Evolutionary conservation across 2,888 invertebrate genomes (phyloP).

Genomic region (Hyppa rectilinea): DNA sequence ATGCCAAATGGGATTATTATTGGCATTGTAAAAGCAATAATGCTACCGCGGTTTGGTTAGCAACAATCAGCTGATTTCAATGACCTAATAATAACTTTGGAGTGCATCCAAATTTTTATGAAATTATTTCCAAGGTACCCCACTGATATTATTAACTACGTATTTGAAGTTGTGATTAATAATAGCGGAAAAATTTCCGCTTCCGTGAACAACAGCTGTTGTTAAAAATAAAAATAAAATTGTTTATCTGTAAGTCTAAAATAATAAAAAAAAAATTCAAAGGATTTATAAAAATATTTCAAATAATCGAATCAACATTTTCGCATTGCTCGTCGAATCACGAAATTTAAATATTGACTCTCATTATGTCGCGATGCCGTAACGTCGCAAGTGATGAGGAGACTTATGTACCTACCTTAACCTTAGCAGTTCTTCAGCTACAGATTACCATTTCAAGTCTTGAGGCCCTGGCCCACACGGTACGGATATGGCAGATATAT

Average conservation of each 20-base stretch:
- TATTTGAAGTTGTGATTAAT: constrained; percentile 13
- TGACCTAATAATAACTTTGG: constrained; percentile 55
- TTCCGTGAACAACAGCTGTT: constrained; percentile 24
- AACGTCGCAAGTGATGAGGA: not conserved
- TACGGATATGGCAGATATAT: constrained; percentile 2
- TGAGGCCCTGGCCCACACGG: not conserved
- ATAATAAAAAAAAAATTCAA: not conserved
- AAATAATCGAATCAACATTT: constrained; percentile 1
- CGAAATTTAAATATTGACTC: not conserved
- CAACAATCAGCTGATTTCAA: constrained; percentile 69
- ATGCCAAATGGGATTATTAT: constrained; percentile 78
- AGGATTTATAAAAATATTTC: not conserved
- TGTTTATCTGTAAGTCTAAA: not conserved
- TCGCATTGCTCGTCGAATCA: constrained; percentile 1
- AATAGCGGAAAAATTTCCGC: constrained; percentile 5
- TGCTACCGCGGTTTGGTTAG: constrained; percentile 61
- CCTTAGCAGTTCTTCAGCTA: constrained; percentile 5
- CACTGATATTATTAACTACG: constrained; percentile 8
- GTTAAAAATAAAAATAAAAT: not conserved
- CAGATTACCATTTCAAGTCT: constrained; percentile 7
- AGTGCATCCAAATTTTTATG: constrained; percentile 56
- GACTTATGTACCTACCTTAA: constrained; percentile 2
- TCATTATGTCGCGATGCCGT: not conserved
- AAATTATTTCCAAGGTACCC: constrained; percentile 38
- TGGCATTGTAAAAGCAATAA: constrained; percentile 68